Percentiles rank a stretch among this genome's conserved stretches.
phyloP scores from a whole-genome alignment of 2,888 invertebrate genomes.

The Lasioglossum zephyrum region DNA sequence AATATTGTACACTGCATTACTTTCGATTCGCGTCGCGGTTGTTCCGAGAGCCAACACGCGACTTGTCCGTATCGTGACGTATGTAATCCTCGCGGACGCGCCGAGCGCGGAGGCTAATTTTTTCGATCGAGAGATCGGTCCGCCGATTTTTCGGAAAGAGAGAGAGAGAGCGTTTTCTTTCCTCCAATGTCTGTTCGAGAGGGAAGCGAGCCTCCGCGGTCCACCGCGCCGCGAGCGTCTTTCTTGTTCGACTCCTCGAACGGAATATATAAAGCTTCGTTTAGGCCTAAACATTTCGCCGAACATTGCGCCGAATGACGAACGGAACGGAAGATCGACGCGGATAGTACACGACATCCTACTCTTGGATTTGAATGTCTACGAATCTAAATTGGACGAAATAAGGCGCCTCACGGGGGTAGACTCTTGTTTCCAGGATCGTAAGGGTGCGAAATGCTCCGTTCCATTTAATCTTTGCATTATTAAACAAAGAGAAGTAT shows the following conservation, averaged over 20 bases:
- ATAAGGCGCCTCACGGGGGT: no score
- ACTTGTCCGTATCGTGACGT: conserved; percentile 35
- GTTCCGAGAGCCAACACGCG: conserved; percentile 42
- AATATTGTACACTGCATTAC: conserved; percentile 65
- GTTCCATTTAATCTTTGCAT: no score
- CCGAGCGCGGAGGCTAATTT: not conserved
- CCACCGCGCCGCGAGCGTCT: not conserved
- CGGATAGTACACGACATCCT: no score
- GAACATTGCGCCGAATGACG: no score
- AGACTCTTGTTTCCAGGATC: no score
- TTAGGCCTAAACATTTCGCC: no score
- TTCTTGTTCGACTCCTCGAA: conserved; percentile 6
- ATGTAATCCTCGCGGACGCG: conserved; percentile 7
- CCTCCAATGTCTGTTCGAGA: not conserved
- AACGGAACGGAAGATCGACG: no score
- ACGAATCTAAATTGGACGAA: no score
- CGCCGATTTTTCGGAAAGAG: not conserved
- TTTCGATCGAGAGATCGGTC: not conserved
- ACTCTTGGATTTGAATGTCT: no score
- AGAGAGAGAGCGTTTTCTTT: not conserved
- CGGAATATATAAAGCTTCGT: not conserved
- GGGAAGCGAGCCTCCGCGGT: not conserved
- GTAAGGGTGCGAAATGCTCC: no score
- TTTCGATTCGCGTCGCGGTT: conserved; percentile 64
- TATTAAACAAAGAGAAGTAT: no score